These are phyloP conservation scores for Eublepharis macularius DNA, from an alignment of 2,113 vertebrate species.

Conservation along the genomic window DNA sequence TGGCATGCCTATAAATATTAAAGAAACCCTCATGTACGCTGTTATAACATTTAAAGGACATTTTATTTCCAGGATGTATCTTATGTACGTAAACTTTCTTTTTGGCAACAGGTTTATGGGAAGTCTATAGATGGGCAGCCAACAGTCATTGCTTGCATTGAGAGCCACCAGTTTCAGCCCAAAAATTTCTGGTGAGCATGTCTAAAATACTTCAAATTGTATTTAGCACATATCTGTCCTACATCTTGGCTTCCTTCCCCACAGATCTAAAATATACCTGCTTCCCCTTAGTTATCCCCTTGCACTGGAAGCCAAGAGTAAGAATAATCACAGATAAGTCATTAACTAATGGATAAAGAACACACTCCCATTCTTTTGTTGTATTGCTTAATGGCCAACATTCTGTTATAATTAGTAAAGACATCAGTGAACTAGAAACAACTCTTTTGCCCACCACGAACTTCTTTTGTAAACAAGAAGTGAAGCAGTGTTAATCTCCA, in stretches of 20 bases:
- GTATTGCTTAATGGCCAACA: not conserved
- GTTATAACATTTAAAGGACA: constrained; percentile 21
- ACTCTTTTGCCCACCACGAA: not conserved
- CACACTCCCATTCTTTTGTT: not conserved
- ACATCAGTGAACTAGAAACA: not conserved
- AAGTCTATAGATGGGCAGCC: constrained; percentile 96
- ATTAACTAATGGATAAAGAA: not conserved
- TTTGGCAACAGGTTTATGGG: constrained; percentile 87
- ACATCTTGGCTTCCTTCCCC: not conserved
- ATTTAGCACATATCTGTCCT: not conserved
- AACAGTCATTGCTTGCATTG: constrained; percentile 95
- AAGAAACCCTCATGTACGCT: not conserved
- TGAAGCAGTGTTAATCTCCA: not conserved
- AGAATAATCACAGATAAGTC: not conserved
- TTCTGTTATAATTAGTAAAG: not conserved
- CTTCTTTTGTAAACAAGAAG: not conserved
- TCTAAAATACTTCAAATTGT: constrained; percentile 15
- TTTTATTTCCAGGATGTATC: not conserved
- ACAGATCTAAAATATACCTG: constrained; percentile 22
- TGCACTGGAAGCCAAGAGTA: not conserved
- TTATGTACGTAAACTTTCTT: constrained; percentile 43
- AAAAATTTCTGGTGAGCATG: constrained; percentile 94
- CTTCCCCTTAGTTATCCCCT: not conserved
- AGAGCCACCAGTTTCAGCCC: constrained; percentile 95
- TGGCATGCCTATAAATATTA: not conserved